phyloP scores from a whole-genome alignment of 2,797 vertebrate genomes.

The Petrocephalus schoutedeni region DNA sequence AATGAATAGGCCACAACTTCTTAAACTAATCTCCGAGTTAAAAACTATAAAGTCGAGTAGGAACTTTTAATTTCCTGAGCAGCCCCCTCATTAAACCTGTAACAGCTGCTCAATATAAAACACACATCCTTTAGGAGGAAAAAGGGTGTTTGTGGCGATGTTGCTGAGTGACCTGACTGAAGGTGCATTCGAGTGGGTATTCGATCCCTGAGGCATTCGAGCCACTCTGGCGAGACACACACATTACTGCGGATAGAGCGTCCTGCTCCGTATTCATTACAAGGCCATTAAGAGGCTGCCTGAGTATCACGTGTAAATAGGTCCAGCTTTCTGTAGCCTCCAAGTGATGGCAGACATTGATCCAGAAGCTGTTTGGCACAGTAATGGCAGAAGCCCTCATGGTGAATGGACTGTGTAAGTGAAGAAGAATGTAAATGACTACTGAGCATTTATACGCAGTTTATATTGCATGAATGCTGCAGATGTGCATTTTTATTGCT shows the following conservation, averaged over 20 bases:
- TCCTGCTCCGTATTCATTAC: slow-evolving; percentile 20
- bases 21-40: neutral
- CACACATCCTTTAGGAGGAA: neutral
- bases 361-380: neutral
- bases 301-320: neutral
- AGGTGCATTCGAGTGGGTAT: neutral
- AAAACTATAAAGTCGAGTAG: slow-evolving; percentile 3
- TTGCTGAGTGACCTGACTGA: neutral
- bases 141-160: neutral
- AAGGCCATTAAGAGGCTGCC: neutral
- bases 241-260: neutral
- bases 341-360: neutral
- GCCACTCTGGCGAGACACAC: neutral
- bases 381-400: neutral
- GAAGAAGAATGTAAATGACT: neutral
- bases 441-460: neutral
- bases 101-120: neutral
- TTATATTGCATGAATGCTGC: neutral
- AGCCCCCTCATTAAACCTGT: neutral
- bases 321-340: neutral
- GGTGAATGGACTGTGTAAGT: neutral
- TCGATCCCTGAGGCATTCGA: too few relatives aligned
- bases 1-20: neutral
- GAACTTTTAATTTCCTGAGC: neutral
- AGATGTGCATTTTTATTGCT: neutral